phyloP scores from a whole-genome alignment of 2,113 vertebrate species.

The Erinaceus europaeus region DNA sequence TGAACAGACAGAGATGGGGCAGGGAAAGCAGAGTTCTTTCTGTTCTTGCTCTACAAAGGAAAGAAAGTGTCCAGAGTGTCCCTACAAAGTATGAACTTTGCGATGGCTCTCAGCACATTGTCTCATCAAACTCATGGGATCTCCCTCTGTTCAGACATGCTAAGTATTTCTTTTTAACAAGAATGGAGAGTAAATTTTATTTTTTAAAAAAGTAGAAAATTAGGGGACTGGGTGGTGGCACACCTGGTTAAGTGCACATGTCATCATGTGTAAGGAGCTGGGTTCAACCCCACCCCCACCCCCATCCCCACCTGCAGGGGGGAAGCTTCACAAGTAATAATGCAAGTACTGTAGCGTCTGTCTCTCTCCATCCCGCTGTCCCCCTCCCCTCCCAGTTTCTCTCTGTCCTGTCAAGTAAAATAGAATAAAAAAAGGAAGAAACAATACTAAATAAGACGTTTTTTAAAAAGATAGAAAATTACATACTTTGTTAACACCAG shows the following conservation, averaged over 20 bases:
- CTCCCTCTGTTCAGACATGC: neutral
- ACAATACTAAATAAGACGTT: too few relatives aligned
- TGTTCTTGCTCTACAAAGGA: neutral
- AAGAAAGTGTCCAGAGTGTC: neutral
- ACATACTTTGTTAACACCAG: neutral
- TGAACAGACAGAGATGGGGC: neutral
- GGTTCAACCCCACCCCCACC: too few relatives aligned
- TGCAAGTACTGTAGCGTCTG: too few relatives aligned
- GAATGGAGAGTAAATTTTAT: slow-evolving; percentile 12
- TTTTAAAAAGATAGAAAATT: neutral
- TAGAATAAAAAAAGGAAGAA: too few relatives aligned
- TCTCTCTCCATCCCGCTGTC: too few relatives aligned
- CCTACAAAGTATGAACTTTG: neutral
- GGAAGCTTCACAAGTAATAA: too few relatives aligned
- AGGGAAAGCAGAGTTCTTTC: neutral
- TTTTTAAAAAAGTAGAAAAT: neutral
- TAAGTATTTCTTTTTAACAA: neutral
- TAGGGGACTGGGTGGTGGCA: too few relatives aligned
- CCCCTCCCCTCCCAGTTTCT: too few relatives aligned
- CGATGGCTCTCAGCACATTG: neutral
- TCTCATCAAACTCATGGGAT: neutral
- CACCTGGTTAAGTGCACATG: too few relatives aligned
- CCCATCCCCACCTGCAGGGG: too few relatives aligned
- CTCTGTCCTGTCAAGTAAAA: too few relatives aligned
- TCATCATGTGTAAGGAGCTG: too few relatives aligned